Base-by-base conservation (phyloP, 2,888 invertebrate genomes). In the Spodoptera littoralis region DNA sequence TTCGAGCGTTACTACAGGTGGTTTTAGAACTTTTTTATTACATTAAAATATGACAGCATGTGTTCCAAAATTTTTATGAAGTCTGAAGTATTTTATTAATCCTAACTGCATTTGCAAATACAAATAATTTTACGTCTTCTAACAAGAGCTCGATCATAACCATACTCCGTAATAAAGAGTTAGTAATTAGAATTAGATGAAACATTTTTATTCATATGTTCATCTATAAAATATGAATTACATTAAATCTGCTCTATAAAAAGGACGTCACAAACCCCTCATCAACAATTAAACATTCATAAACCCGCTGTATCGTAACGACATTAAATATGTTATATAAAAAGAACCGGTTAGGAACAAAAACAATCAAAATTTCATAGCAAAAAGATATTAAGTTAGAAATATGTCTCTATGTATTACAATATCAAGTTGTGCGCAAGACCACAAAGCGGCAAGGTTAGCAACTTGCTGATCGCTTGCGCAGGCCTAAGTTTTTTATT, bases 361-460 rank as follows among this genome's bases (percentile, higher is more conserved):
- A 47, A 57, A 45, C 3, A 0, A 27, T 27, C 18, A 36, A 22
- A 55, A 58, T 63, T 70, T 72, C 60, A 60, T 73, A 47, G 52
- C 46, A 62, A 74, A 45, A 62, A 3, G 49, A 30, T 57, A 52
- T 56, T 74, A 76, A 51, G 59, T 55, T 71, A 74, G 69, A 81
- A 77, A 69, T 64, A 69, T 61, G 62, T 66, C 41, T 62, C 43
- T 62, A 62, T 55, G 55, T 70, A 66, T 65, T 49, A 50, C 60
- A 57, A 63, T 63, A 65, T 80, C 80, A 76, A 80, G 80, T 80
- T 81, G 71, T 70, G 73, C 36, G 64, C 73, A 69, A 78, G 76
- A 83, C 81, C 84, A 76, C 87, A 81, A 66, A 60, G 51, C 70
- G 74, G 71, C 87, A 87, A 88, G 88, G 88, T 83, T 87, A 85